Evolutionary conservation across 1,140 invertebrate genomes (phyloP), one percentile per base, ranked within the genome.

Genomic region (Drosophila lacteicornis): DNA sequence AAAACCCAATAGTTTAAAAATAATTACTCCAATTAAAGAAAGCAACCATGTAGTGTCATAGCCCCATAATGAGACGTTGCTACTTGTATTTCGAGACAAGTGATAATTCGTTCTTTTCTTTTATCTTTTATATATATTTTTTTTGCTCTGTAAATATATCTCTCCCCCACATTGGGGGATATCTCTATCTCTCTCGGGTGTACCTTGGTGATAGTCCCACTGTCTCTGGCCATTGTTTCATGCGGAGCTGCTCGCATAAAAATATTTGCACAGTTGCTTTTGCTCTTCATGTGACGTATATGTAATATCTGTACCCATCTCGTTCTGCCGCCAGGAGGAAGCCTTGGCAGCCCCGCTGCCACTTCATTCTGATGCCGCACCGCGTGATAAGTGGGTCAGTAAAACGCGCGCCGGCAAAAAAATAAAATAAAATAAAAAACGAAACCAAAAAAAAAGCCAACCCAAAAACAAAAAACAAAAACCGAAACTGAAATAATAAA

Each of bases 261-360:
- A 88, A 88, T 88, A 87, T 87, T 87, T 87, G 85, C 84, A 71
- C 84, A 88, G 77, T 83, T 87, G 76, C 83, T 60, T 56, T 57
- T 83, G 67, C 68, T 68, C 79, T 78, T 81, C 68, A 80, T 80
- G 77, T 81, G 66, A 70, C 17, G 55, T 57, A 65, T 73, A 76
- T 83, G 82, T 76, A 75, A 79, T 86, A 71, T 65, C 42, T 60
- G 46, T 8, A 9, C 30, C 79, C 27, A 45, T 62, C 60, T 50
- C 27, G 46, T 47, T 30, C 22, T 22, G 17, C 60, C 69, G 76
- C 50, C 75, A 81, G 81, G 55, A 59, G 47, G 78, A 69, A 90
- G 80, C 86, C 86, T 90, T 84, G 79, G 73, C 66, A 63, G 59
- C 55, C 46, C 68, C 60, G 61, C 70, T 65, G 25, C 76, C 66